phyloP scores from a whole-genome alignment of 2,888 invertebrate genomes.

The Erannis defoliaria region DNA sequence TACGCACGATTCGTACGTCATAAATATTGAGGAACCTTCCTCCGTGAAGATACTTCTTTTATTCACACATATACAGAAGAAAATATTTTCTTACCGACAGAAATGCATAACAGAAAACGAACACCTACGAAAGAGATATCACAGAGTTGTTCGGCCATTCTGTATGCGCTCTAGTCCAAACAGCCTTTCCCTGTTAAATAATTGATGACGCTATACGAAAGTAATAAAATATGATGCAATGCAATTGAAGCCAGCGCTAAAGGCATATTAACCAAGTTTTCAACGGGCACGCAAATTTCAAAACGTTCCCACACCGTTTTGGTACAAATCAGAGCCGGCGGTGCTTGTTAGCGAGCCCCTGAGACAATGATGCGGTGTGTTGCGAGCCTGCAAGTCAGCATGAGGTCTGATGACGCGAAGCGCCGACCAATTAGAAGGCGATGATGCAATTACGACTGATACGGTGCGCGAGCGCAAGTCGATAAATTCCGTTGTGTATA shows the following conservation, averaged over 20 bases:
- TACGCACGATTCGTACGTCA: constrained; percentile 7
- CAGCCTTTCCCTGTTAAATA: constrained; percentile 42
- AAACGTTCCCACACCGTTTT: constrained; percentile 53
- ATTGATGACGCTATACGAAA: constrained; percentile 39
- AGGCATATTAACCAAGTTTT: constrained; percentile 44
- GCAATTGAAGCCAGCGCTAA: constrained; percentile 33
- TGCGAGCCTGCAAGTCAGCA: constrained; percentile 42
- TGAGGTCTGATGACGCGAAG: constrained; percentile 59
- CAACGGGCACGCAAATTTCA: constrained; percentile 48
- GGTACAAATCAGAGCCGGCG: constrained; percentile 18
- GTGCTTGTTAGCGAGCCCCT: constrained; percentile 54
- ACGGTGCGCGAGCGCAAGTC: constrained; percentile 50
- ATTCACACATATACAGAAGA: neutral
- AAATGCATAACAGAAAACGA: neutral
- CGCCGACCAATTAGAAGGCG: constrained; percentile 61
- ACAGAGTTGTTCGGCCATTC: constrained; percentile 4
- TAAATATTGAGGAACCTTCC: neutral
- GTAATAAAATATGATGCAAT: constrained; percentile 42
- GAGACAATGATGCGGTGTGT: constrained; percentile 54
- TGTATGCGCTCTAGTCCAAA: constrained; percentile 5
- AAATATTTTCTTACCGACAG: neutral
- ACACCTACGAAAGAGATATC: neutral
- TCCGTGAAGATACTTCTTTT: neutral
- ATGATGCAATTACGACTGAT: constrained; percentile 63
- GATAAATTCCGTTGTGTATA: constrained; percentile 46